phyloP scores from a whole-genome alignment of 2,113 vertebrate genomes.

The Tachysurus vachellii region DNA sequence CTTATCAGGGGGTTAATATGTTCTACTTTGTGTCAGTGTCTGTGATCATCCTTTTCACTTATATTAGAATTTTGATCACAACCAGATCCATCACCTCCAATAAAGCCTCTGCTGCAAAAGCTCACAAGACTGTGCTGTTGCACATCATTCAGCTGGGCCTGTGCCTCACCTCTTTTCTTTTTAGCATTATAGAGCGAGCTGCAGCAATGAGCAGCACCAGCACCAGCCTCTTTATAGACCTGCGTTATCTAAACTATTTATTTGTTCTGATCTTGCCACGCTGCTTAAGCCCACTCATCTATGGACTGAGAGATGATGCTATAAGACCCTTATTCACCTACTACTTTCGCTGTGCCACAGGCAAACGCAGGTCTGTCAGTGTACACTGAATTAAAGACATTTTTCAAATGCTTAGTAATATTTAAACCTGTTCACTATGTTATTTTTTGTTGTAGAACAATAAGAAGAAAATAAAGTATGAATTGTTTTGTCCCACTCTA shows the following conservation, averaged over 20 bases:
- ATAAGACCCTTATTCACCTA: slow-evolving; percentile 33
- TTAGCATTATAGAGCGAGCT: slow-evolving; percentile 30
- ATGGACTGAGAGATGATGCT: slow-evolving; percentile 50
- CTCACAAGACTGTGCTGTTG: slow-evolving; percentile 23
- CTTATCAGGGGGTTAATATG: background rate
- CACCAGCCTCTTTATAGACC: background rate
- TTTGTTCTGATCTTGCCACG: slow-evolving; percentile 50
- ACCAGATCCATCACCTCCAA: slow-evolving; percentile 41
- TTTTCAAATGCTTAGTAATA: background rate
- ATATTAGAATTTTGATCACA: slow-evolving; percentile 38
- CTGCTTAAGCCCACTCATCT: slow-evolving; percentile 53
- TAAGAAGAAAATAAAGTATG: too few species aligned
- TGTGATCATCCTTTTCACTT: slow-evolving; percentile 34
- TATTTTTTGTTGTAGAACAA: too few species aligned
- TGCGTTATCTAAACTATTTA: slow-evolving; percentile 39
- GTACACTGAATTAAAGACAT: slow-evolving; percentile 2
- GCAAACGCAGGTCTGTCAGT: slow-evolving; percentile 28
- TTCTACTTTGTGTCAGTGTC: slow-evolving; percentile 17
- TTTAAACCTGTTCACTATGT: too few species aligned
- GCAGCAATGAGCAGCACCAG: background rate
- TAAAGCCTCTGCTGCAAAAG: slow-evolving; percentile 43
- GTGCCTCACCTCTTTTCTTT: slow-evolving; percentile 24
- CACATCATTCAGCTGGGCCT: slow-evolving; percentile 38
- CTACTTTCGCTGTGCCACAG: slow-evolving; percentile 1
- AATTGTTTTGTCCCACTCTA: too few species aligned